phyloP scores from a whole-genome alignment of 2,888 invertebrate species.

The Entomobrya multifasciata region DNA sequence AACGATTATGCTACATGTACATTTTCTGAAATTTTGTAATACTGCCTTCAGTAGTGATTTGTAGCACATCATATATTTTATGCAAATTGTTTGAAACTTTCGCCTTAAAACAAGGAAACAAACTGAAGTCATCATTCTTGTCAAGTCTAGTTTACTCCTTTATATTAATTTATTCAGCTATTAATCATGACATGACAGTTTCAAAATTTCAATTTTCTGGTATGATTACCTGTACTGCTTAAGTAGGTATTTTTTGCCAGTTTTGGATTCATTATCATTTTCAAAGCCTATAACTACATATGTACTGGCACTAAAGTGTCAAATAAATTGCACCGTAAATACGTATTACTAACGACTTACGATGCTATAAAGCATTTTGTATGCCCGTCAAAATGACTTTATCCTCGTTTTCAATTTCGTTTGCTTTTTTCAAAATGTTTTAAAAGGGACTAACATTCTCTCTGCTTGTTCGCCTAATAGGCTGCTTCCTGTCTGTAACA shows the following conservation, averaged over 20 bases:
- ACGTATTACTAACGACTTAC: too few species aligned
- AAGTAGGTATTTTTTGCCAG: too few species aligned
- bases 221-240: too few species aligned
- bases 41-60: background rate
- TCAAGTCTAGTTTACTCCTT: background rate
- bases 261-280: too few species aligned
- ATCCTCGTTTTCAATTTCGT: background rate
- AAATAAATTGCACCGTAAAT: too few species aligned
- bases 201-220: conserved; percentile 27
- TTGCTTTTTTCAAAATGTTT: background rate
- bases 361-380: too few species aligned
- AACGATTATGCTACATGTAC: background rate
- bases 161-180: conserved; percentile 27
- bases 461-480: background rate
- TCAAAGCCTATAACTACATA: too few species aligned
- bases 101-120: conserved; percentile 32
- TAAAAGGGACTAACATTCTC: background rate
- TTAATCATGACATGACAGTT: conserved; percentile 44
- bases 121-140: background rate
- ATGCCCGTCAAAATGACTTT: too few species aligned
- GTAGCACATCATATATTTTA: background rate
- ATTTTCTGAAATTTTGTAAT: too few species aligned
- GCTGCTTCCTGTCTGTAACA: background rate
- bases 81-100: background rate
- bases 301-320: too few species aligned